Evolutionary conservation across 2,113 vertebrate species (phyloP).

Genomic region (Syngnathoides biaculeatus): DNA sequence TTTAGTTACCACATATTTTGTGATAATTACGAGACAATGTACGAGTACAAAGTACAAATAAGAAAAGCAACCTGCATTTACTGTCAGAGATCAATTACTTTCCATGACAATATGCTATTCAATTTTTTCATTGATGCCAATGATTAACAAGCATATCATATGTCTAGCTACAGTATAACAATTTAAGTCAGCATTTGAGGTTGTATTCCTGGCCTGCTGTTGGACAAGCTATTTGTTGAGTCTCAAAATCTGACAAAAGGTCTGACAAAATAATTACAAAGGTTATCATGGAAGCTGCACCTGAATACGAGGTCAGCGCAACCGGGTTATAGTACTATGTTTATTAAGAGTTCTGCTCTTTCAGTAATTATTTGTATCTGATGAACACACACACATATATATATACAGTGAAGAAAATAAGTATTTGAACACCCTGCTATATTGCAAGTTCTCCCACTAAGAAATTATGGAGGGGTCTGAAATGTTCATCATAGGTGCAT

Average conservation of each 20-base stretch:
- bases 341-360: not conserved
- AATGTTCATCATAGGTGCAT: too few relatives aligned
- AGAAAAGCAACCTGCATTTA: too few relatives aligned
- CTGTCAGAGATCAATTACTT: too few relatives aligned
- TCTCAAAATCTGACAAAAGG: not conserved
- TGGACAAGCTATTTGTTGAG: not conserved
- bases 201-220: not conserved
- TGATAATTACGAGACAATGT: too few relatives aligned
- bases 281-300: conserved; percentile 5
- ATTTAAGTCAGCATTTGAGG: not conserved
- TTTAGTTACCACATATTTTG: not conserved
- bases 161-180: too few relatives aligned
- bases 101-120: not conserved
- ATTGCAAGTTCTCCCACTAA: too few relatives aligned
- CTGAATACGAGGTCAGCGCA: conserved; percentile 13
- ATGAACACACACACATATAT: conserved; percentile 30
- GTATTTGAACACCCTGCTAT: too few relatives aligned
- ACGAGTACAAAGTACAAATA: too few relatives aligned
- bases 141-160: not conserved
- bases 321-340: not conserved
- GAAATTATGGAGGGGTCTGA: too few relatives aligned
- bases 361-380: conserved; percentile 12
- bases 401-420: too few relatives aligned
- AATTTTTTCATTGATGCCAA: not conserved
- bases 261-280: conserved; percentile 12